phyloP scores from a whole-genome alignment of 2,888 invertebrate genomes.

The Meta bourneti region DNA sequence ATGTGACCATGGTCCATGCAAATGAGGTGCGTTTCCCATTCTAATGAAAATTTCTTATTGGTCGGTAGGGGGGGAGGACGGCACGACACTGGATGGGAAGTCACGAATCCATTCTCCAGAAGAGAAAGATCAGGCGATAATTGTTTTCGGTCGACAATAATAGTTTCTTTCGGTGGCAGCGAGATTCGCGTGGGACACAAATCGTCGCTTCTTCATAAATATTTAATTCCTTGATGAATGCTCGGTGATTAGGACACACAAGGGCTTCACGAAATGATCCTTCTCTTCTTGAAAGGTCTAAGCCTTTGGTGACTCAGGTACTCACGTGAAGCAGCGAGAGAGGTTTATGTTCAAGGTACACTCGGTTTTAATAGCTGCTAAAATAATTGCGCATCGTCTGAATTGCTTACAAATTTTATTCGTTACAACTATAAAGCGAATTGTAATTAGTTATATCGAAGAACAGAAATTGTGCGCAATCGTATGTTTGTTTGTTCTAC shows the following conservation, averaged over 20 bases:
- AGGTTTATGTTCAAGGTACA: too few species aligned
- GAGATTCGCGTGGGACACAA: neutral
- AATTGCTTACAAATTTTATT: too few species aligned
- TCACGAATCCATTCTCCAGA: conserved; percentile 36
- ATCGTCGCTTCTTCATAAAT: conserved; percentile 14
- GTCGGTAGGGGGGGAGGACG: conserved; percentile 28
- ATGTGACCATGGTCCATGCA: conserved; percentile 46
- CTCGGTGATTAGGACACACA: too few species aligned
- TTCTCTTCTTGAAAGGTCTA: too few species aligned
- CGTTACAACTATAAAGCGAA: too few species aligned
- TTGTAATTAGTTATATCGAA: too few species aligned
- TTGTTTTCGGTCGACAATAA: conserved; percentile 12
- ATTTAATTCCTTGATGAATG: conserved; percentile 2
- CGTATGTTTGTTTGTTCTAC: too few species aligned
- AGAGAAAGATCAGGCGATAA: conserved; percentile 13
- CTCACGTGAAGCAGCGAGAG: neutral
- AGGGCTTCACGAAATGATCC: too few species aligned
- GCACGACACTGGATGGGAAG: conserved; percentile 40
- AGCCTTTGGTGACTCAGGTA: neutral
- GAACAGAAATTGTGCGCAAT: too few species aligned
- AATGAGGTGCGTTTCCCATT: conserved; percentile 35
- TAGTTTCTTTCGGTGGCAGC: conserved; percentile 1
- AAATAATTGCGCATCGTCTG: too few species aligned
- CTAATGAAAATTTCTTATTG: conserved; percentile 63
- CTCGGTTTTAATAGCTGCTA: too few species aligned